Percentiles rank a stretch among this genome's conserved stretches.
phyloP scores from a whole-genome alignment of 2,888 invertebrate genomes.

The Dryococelus australis region DNA sequence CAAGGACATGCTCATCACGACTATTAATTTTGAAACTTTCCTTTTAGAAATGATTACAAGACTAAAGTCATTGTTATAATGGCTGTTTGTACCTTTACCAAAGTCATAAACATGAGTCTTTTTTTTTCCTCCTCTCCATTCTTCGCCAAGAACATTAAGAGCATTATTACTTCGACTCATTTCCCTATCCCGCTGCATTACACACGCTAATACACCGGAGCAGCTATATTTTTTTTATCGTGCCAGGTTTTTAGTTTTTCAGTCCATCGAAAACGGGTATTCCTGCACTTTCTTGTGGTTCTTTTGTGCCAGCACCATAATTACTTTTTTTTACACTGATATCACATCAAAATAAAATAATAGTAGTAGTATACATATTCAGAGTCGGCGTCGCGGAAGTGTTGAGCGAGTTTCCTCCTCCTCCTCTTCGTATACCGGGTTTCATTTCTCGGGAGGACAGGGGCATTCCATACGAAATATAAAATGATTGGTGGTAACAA shows the following conservation, averaged over 20 bases:
- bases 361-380: slow-evolving; percentile 5
- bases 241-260: slow-evolving; percentile 1
- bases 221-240: not conserved
- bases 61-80: not conserved
- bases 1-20: not conserved
- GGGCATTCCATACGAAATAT: slow-evolving; percentile 9
- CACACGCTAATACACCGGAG: not conserved
- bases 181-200: not conserved
- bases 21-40: not conserved
- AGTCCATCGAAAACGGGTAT: slow-evolving; percentile 3
- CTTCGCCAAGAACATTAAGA: not conserved
- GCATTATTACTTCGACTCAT: not conserved
- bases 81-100: not conserved
- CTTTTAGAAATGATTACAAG: slow-evolving; percentile 7
- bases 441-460: slow-evolving; percentile 23
- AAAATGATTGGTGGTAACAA: slow-evolving; percentile 16
- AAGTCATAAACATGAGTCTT: not conserved
- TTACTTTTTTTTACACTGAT: slow-evolving; percentile 46
- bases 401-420: slow-evolving; percentile 22
- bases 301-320: slow-evolving; percentile 24
- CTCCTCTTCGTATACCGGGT: slow-evolving; percentile 26
- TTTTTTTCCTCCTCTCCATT: not conserved
- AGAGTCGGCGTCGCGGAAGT: not conserved
- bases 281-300: slow-evolving; percentile 28
- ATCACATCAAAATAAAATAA: slow-evolving; percentile 16